Base-by-base conservation (phyloP, 2,888 invertebrate species). In the Eupithecia vulgata region DNA sequence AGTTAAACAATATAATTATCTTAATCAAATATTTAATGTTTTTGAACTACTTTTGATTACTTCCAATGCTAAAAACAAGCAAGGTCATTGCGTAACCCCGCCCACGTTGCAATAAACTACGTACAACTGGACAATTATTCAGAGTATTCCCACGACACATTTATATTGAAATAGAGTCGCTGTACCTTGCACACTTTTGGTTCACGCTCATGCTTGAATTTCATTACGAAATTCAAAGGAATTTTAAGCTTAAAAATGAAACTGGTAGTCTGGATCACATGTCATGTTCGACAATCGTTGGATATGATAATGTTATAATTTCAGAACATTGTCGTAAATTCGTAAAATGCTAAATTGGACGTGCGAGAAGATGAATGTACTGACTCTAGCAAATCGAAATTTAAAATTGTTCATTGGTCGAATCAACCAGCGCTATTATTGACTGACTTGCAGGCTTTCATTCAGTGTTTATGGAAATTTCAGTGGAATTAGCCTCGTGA, bases 151-250 rank as follows among this genome's bases (percentile, higher is more conserved):
- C 81, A 85, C 76, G 80, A 77, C 72, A 73, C 76, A 79, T 72
- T 68, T 76, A 78, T 79, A 76, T 77, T 77, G 70, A 81, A 82
- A 81, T 77, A 79, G 75, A 81, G 37, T 15, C 62, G 10, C 76
- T 75, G 78, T 80, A 79, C 80, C 78, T 79, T 79, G 82, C 78
- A 75, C 81, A 77, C 76, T 76, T 37, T 37, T 64, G 37, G 64
- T 61, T 17, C 30, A 13, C 30, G 15, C 30, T 13, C 61, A 17
- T 34, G 34, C 34, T 34, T 61, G 61, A 34, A 15, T 34, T 61
- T 61, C 77, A 72, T 80, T 79, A 75, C 77, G 74, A 81, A 80
- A 82, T n/a, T n/a, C n/a, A n/a, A n/a, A n/a, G n/a, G n/a, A n/a
- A n/a, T 81, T 80, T 80, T 78, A 25, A 13, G 21, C 12, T 5